phyloP scores from a whole-genome alignment of 2,113 vertebrate genomes.

The Zosterops borbonicus region DNA sequence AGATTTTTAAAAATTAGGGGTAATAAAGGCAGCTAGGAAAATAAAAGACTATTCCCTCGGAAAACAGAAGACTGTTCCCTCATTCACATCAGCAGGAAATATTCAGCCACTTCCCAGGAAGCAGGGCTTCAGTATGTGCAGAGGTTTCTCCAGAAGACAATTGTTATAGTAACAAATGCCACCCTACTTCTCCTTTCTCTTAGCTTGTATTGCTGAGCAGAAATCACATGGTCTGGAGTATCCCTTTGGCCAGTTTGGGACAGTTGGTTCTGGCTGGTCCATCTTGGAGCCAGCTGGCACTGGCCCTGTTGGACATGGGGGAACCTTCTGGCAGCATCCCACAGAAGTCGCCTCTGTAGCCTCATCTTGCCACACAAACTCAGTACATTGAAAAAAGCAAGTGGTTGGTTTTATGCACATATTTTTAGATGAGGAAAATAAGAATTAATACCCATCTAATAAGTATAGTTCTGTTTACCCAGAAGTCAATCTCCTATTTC shows the following conservation, averaged over 20 bases:
- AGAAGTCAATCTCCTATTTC: neutral
- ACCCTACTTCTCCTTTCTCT: neutral
- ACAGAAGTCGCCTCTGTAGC: neutral
- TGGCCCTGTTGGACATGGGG: fast-evolving
- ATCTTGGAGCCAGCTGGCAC: neutral
- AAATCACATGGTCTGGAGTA: neutral
- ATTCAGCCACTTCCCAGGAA: neutral
- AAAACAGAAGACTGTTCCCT: neutral
- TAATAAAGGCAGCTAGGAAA: neutral
- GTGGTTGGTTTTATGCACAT: neutral
- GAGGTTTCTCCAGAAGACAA: neutral
- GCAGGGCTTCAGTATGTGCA: neutral
- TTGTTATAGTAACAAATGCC: neutral
- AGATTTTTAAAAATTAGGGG: neutral
- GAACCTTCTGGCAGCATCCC: neutral
- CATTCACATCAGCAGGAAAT: neutral
- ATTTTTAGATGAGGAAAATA: neutral
- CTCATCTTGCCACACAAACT: neutral
- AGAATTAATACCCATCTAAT: neutral
- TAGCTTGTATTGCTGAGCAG: neutral
- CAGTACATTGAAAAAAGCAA: neutral
- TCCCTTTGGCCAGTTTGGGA: neutral
- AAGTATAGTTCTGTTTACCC: neutral
- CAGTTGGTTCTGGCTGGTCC: neutral
- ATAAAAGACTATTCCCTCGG: neutral